Conservation (phyloP, 2,888 invertebrate species). For the Cetonia aurata region DNA sequence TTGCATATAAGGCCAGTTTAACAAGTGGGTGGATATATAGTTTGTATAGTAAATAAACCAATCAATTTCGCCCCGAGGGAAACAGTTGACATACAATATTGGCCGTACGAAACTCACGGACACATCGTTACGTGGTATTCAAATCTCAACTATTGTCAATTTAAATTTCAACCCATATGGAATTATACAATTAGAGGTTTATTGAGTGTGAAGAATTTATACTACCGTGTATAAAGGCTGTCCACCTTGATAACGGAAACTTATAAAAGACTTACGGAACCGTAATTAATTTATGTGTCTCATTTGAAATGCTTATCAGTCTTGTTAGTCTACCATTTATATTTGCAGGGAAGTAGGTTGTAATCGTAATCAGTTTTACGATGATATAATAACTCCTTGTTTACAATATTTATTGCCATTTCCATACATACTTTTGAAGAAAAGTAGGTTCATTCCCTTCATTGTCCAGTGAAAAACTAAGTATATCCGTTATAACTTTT, state of each 20-base stretch:
- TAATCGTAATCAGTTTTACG: too few relatives aligned
- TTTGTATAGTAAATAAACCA: slow-evolving; percentile 49
- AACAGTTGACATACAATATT: slow-evolving; percentile 33
- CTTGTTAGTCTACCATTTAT: slow-evolving; percentile 10
- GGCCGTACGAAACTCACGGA: slow-evolving; percentile 17
- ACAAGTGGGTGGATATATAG: slow-evolving; percentile 47
- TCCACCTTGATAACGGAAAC: background rate
- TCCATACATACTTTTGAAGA: too few relatives aligned
- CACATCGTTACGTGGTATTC: slow-evolving; percentile 31
- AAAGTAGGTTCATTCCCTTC: too few relatives aligned
- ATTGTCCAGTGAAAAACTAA: too few relatives aligned
- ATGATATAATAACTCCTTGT: too few relatives aligned
- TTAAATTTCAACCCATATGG: slow-evolving; percentile 27
- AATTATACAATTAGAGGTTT: slow-evolving; percentile 31
- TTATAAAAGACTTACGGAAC: background rate
- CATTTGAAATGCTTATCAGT: background rate
- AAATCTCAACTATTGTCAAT: slow-evolving; percentile 21
- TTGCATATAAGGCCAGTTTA: slow-evolving; percentile 50
- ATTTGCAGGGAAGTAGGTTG: background rate
- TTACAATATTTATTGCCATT: too few relatives aligned
- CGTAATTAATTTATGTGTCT: slow-evolving; percentile 21
- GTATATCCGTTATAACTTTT: too few relatives aligned
- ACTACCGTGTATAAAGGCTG: slow-evolving; percentile 10
- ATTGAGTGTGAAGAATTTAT: slow-evolving; percentile 32
- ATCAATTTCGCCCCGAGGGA: slow-evolving; percentile 46